phyloP scores from a whole-genome alignment of 2,113 vertebrate species.

The Eonycteris spelaea region DNA sequence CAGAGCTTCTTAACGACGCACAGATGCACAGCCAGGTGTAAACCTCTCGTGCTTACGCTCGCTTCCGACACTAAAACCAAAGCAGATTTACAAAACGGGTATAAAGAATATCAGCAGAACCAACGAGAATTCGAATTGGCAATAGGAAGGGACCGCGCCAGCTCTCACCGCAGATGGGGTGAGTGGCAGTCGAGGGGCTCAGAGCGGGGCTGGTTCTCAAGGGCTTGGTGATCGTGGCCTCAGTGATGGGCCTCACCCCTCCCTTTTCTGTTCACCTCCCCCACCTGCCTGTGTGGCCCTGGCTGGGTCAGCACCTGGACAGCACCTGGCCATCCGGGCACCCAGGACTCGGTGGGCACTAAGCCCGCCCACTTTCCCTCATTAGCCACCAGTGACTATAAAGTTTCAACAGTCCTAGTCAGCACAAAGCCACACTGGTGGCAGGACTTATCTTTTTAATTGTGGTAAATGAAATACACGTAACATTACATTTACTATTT shows the following conservation, averaged over 20 bases:
- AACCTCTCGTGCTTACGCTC: background rate
- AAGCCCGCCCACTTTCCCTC: background rate
- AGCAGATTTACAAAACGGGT: background rate
- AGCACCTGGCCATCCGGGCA: rapidly evolving
- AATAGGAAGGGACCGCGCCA: background rate
- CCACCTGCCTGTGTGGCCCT: too few relatives aligned
- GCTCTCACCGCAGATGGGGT: background rate
- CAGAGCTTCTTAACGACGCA: rapidly evolving
- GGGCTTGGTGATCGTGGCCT: too few relatives aligned
- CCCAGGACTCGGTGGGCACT: background rate
- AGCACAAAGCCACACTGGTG: rapidly evolving
- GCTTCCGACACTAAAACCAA: background rate
- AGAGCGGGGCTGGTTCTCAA: background rate
- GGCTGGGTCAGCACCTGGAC: background rate
- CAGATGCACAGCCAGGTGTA: background rate
- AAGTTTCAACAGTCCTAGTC: too few relatives aligned
- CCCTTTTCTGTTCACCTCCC: background rate
- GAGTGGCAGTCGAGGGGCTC: rapidly evolving
- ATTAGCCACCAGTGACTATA: background rate
- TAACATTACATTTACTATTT: background rate
- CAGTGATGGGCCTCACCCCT: background rate
- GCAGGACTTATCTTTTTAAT: background rate
- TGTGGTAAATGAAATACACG: background rate
- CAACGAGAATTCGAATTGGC: background rate
- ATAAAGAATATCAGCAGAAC: background rate